phyloP scores from a whole-genome alignment of 2,888 invertebrate genomes.

The Apotomis betuletana region DNA sequence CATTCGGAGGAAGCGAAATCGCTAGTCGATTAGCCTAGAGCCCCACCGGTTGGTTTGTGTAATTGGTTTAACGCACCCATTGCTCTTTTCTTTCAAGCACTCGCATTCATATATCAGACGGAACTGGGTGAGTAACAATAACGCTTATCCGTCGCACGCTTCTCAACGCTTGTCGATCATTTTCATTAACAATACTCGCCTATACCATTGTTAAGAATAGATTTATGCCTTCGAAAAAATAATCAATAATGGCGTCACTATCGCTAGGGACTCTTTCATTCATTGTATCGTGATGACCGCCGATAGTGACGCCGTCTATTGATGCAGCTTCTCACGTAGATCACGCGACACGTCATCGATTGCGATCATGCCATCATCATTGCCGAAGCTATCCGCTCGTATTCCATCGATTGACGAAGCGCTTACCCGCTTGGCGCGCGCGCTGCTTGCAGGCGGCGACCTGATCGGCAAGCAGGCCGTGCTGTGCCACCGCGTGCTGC shows the following conservation, averaged over 20 bases:
- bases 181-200: neutral
- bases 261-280: no score
- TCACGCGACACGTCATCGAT: no score
- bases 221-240: no score
- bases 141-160: constrained; percentile 30
- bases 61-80: constrained; percentile 34
- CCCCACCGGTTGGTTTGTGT: neutral
- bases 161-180: neutral
- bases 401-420: neutral
- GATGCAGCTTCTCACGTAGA: no score
- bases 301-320: no score
- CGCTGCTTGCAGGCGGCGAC: constrained; percentile 87
- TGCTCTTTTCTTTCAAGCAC: constrained; percentile 88
- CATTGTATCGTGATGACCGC: no score
- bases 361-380: no score
- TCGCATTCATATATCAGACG: constrained; percentile 94
- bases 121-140: constrained; percentile 88
- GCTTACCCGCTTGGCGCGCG: constrained; percentile 20
- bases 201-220: no score
- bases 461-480: constrained; percentile 97
- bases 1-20: no score
- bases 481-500: constrained; percentile 94
- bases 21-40: no score
- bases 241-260: no score
- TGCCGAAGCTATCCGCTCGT: neutral